Evolutionary conservation across 2,797 vertebrate genomes (phyloP), one percentile per base, ranked within the genome.

Genomic region (Cossypha caffra): DNA sequence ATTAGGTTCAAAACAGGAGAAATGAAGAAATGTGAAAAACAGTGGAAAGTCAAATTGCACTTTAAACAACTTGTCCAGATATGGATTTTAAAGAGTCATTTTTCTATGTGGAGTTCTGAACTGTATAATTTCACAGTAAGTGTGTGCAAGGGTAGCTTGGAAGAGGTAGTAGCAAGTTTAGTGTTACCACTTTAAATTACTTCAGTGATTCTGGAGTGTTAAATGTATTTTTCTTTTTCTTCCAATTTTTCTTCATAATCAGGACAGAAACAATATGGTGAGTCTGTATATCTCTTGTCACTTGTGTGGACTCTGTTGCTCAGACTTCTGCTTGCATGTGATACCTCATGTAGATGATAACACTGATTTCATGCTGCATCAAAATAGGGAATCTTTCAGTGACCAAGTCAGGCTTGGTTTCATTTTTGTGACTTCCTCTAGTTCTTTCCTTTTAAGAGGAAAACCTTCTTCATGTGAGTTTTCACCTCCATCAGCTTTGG

Each of bases 201-300:
- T 73, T 85, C 33, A 57, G 62, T 66, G 29, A 51, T 62, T 81
- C 62, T 88, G 19, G 47, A 42, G 88, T 97, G 93, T 94, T 97
- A 97, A 98, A 97, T 58, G 16, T 75, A 54, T 89, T 96, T 97
- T 98, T 96, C 96, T 98, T 97, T 98, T 95, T 98, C 86, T 98
- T 98, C 94, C 95, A 96, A 98, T 98, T 98, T 98, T 97, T 98
- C 97, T 98, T 98, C 98, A 98, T 98, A 98, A 99, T 99, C 99
- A 99, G 99, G 99, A 99, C 99, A 99, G 99, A 98, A 99, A 99
- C 98, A 99, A 98, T 98, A 97, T 99, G 99, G 99, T 99, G 98
- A 99, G 99, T 99, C 97, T 96, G 94, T 98, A 62, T 94, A 57
- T 68, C 66, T 96, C 78, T 93, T 93, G 76, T 92, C 83, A 33